Conservation (phyloP, 2,888 invertebrate species). For the Entomobrya proxima region DNA sequence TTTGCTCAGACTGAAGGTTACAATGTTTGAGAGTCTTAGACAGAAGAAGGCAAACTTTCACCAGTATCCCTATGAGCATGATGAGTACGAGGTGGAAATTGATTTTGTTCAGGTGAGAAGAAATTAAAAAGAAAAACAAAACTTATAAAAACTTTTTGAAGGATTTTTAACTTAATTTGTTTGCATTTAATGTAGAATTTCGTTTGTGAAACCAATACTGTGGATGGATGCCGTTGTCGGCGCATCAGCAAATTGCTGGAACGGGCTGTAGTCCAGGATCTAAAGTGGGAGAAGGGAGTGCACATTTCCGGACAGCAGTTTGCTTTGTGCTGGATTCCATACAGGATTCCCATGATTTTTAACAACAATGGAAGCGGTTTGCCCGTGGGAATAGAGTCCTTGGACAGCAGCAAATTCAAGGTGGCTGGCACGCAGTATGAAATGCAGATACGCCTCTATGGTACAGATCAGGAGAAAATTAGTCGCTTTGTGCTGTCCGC, state of each 20-base stretch:
- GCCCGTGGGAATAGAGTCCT: too few relatives aligned
- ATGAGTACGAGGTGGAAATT: slow-evolving; percentile 6
- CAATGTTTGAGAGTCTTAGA: not conserved
- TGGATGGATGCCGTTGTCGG: not conserved
- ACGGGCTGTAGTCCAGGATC: not conserved
- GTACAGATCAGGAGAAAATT: slow-evolving; percentile 2
- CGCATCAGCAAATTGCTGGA: slow-evolving; percentile 18
- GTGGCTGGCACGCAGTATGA: not conserved
- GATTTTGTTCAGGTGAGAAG: slow-evolving; percentile 33
- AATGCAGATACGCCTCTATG: slow-evolving; percentile 23
- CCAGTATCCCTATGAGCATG: too few relatives aligned
- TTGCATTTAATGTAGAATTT: not conserved
- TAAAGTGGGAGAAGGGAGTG: slow-evolving; percentile 13
- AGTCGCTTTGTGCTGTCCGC: not conserved
- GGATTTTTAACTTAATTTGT: too few relatives aligned
- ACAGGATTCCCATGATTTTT: slow-evolving; percentile 2
- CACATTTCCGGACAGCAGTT: slow-evolving; percentile 1
- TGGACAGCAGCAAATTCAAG: not conserved
- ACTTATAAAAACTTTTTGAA: not conserved
- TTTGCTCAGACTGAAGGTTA: not conserved
- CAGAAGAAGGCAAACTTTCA: too few relatives aligned
- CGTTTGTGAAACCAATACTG: not conserved
- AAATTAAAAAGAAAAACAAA: not conserved
- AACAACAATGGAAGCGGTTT: too few relatives aligned
- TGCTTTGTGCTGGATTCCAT: slow-evolving; percentile 9